Evolutionary conservation across 2,113 vertebrate species (phyloP), one percentile per base, ranked within the genome.

Genomic region (Phyllostomus discolor): DNA sequence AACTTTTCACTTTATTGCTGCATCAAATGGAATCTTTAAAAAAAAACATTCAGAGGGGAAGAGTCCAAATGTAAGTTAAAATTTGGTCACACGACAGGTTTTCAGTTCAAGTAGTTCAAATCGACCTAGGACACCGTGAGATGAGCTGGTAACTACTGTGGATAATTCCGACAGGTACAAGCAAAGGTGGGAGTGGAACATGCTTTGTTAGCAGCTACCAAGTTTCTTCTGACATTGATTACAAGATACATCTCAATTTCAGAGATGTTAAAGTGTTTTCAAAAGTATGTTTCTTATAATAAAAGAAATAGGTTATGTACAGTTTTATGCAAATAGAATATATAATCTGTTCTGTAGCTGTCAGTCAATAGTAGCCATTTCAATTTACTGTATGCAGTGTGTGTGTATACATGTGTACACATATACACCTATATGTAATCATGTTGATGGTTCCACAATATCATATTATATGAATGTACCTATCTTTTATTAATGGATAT

Each of bases 221-320:
- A 17, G 31, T 89, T 89, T 75, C 41, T 86, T 90, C 46, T 83
- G 10, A 35, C 24, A 26, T 26, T 46, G 10, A n/a, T 50, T 72
- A 59, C 10, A 67, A 88, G 76, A 48, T 50, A 1, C 22, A 35
- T 57, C 28, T 72, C 75, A 92, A 41, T 50, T 83, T 91, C 62
- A 88, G 54, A 92, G 92, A 52, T 46, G 12, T 86, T 64, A n/a
- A 75, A 67, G 64, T 69, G 19, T 46, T 87, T 93, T 82, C 57
- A 67, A n/a, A 78, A 26, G 3, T 66, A 48, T 38, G 17, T 38
- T 67, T 94, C 64, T 87, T 59, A 82, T 38, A 72, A 28, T 79
- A 33, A 69, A 90, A 16, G 19, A 88, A 80, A 64, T 69, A 69
- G 43, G 11, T 41, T 89, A 67, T 20, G 33, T 52, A 50, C 5